These are phyloP conservation scores for Andrena bicolor DNA, from an alignment of 2,888 invertebrate genomes.

Conservation along the genomic window DNA sequence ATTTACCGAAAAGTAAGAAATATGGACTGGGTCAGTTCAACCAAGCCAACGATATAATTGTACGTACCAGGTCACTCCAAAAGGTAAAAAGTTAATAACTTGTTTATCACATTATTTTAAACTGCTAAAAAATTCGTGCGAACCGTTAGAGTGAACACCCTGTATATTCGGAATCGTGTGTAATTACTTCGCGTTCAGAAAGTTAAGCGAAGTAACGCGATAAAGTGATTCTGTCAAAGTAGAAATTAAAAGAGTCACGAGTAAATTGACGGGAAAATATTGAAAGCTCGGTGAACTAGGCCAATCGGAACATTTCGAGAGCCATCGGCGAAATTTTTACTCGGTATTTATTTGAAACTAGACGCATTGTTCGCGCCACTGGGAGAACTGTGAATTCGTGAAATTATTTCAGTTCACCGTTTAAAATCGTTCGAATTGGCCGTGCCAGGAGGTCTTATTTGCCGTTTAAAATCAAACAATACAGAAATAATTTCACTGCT, in stretches of 20 bases:
- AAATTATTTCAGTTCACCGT: conserved; percentile 22
- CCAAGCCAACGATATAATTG: no score
- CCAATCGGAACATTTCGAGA: conserved; percentile 45
- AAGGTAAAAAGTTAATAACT: no score
- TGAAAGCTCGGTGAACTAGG: conserved; percentile 37
- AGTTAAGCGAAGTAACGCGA: background rate
- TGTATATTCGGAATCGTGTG: conserved; percentile 5
- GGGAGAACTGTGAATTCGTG: conserved; percentile 12
- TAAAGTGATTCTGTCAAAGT: conserved; percentile 34
- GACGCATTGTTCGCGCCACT: conserved; percentile 48
- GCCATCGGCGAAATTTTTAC: conserved; percentile 44
- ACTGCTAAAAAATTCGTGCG: background rate
- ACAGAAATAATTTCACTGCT: background rate
- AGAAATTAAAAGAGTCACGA: conserved; percentile 34
- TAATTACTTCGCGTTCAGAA: background rate
- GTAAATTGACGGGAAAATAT: conserved; percentile 35
- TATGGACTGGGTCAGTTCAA: no score
- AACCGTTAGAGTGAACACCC: background rate
- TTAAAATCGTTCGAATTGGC: conserved; percentile 18
- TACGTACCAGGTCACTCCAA: no score
- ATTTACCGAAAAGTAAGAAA: no score
- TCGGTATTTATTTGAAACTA: conserved; percentile 45
- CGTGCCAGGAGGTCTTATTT: background rate
- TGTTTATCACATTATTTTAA: no score
- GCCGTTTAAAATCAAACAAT: background rate